Base-by-base conservation (phyloP, 2,113 vertebrate species). In the Clarias gariepinus region DNA sequence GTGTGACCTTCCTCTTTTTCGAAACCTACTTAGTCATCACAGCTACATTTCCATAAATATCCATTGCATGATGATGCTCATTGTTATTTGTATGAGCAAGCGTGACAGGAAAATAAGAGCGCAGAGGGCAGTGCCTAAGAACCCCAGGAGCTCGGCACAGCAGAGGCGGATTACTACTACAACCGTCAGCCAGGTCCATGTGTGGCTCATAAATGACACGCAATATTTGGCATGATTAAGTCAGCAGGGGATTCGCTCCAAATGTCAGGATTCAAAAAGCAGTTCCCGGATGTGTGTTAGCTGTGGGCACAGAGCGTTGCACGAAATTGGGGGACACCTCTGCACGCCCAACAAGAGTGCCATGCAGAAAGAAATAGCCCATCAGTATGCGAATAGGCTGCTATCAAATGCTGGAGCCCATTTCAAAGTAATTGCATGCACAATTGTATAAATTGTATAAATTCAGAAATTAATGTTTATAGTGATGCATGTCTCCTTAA, bases 191-290 rank as follows among this genome's bases (percentile, higher is more conserved):
- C 92, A 93, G 91, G 93, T 94, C 93, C 92, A 87, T 94, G 92
- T 94, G 91, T 91, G 91, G 91, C 88, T 92, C 91, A 93, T 92
- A 94, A 95, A 94, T 94, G 94, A 95, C 94, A 95, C 90, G 90
- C 91, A 94, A 94, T 93, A 94, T 95, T 95, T 94, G 90, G 92
- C 92, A 92, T 94, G 94, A 95, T 95, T 93, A 94, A 94, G 93
- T 92, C 94, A 94, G 93, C 94, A 93, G 94, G 95, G 93, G 93
- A 92, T 92, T 92, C 90, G 89, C 91, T 94, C 93, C 92, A 96
- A 95, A 96, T 95, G 94, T 94, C 94, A 95, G 89, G 88, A 91
- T 93, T 92, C 91, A 92, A 91, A 91, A 87, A 88, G 90, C 89
- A 88, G 89, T 87, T 89, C 83, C 90, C 86, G 84, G 89, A 87